Percentiles rank a stretch among this genome's conserved stretches.
Evolutionary conservation across 2,797 vertebrate species (phyloP).

Genomic region (Arrhamphus sclerolepis): DNA sequence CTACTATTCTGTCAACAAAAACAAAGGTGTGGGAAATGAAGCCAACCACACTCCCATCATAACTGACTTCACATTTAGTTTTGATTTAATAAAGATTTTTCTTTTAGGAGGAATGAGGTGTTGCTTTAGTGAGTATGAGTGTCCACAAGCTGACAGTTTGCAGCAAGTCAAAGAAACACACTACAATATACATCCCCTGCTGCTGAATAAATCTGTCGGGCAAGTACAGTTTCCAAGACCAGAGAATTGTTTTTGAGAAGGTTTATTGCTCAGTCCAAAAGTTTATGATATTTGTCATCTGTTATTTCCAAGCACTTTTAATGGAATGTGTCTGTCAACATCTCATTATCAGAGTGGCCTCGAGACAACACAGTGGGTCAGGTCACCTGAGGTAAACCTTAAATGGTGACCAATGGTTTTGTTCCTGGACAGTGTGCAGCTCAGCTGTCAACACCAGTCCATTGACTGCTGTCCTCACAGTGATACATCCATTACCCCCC

Average conservation of each 20-base stretch:
- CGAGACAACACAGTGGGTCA: slow-evolving; percentile 24
- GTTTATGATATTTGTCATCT: not conserved
- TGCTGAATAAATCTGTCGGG: not conserved
- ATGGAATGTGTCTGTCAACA: slow-evolving; percentile 20
- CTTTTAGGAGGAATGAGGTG: too few relatives aligned
- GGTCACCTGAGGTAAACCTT: slow-evolving; percentile 41
- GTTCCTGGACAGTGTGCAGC: slow-evolving; percentile 46
- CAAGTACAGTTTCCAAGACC: too few relatives aligned
- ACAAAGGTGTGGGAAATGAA: too few relatives aligned
- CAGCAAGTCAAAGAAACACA: not conserved
- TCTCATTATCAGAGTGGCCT: slow-evolving; percentile 2
- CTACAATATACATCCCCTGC: not conserved
- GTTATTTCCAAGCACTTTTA: slow-evolving; percentile 23
- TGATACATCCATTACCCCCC: slow-evolving; percentile 58
- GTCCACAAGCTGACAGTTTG: too few relatives aligned
- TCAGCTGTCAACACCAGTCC: slow-evolving; percentile 67
- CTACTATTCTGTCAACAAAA: too few relatives aligned
- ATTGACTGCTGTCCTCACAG: slow-evolving; percentile 48
- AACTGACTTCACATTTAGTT: too few relatives aligned
- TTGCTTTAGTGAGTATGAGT: too few relatives aligned
- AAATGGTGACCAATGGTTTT: slow-evolving; percentile 33
- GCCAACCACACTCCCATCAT: too few relatives aligned
- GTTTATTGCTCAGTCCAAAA: not conserved
- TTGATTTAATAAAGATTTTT: too few relatives aligned
- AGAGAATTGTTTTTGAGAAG: not conserved